Evolutionary conservation across 2,797 vertebrate genomes (phyloP), one percentile per base, ranked within the genome.

Genomic region (Eulemur coronatus): DNA sequence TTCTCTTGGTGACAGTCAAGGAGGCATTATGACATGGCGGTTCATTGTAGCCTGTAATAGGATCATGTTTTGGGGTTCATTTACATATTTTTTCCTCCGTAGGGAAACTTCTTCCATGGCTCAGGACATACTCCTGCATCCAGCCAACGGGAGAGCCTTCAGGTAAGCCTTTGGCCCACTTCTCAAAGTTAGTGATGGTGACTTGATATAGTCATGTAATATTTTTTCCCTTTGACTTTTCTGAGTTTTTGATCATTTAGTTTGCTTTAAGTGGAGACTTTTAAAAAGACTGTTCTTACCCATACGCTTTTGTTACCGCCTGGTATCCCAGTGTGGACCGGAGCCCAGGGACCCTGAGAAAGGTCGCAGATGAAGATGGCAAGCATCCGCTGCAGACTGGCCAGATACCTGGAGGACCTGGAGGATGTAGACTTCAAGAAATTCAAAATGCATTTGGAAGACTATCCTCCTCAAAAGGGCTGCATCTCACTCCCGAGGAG

Each of bases 401-500:
- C 97, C 18, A 41, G 48, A 12, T 97, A 96, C 46, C 91, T 98
- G 87, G 96, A 98, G 91, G 96, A 98, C 48, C 86, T 98, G 41
- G 97, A 97, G 26, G 96, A 93, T 4, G 18, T 35, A 1, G 98
- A 98, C 48, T 78, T 98, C 1, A 98, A 96, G 84, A 98, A 98
- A 50, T 97, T 98, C 84, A 98, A 98, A 85, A 96, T 97, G 96
- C 84, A 97, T 41, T 63, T 98, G n/a, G 95, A 98, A 82, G 96
- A 97, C 46, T 97, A 96, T n/a, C 96, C 96, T 2, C 55, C 81
- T 0, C 72, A 95, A 30, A 41, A 63, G 46, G 97, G 97, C 81
- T 97, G 65, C 17, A 26, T 18, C 10, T 48, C 95, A 0, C 80
- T 97, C 22, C 96, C 97, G 0, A 65, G 97, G 59, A 72, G 97